Percentiles rank a stretch among this genome's conserved stretches.
phyloP scores from a whole-genome alignment of 2,888 invertebrate species.

The Sussaba pulchella region DNA sequence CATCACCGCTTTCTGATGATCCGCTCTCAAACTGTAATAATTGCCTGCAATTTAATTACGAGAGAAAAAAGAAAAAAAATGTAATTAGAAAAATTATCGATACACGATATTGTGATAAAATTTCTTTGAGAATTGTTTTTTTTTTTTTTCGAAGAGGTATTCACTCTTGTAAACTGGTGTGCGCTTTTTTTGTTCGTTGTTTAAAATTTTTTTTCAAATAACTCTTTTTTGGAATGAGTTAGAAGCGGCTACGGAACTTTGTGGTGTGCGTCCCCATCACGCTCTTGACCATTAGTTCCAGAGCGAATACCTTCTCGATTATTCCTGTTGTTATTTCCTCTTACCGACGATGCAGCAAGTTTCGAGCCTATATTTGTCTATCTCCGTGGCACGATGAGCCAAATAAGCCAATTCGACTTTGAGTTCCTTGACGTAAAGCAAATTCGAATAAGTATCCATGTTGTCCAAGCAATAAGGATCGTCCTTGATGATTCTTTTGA shows the following conservation, averaged over 20 bases:
- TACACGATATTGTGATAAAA: too few relatives aligned
- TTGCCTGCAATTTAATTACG: conserved; percentile 88
- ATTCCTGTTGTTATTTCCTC: too few relatives aligned
- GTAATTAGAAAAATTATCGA: neutral
- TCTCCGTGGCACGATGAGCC: conserved; percentile 96
- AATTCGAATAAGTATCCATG: conserved; percentile 98
- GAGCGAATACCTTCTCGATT: too few relatives aligned
- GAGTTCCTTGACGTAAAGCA: conserved; percentile 97
- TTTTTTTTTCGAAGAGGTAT: too few relatives aligned
- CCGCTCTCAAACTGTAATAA: conserved; percentile 97
- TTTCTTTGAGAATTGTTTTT: too few relatives aligned
- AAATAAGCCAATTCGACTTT: conserved; percentile 96
- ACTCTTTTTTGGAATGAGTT: neutral
- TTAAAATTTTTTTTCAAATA: neutral
- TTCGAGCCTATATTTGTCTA: conserved; percentile 98
- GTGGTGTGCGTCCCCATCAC: too few relatives aligned
- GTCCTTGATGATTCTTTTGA: conserved; percentile 91
- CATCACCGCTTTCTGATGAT: conserved; percentile 98
- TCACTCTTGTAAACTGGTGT: too few relatives aligned
- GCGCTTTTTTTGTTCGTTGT: too few relatives aligned
- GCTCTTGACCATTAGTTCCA: too few relatives aligned
- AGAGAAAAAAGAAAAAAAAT: neutral
- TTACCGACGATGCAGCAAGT: conserved; percentile 98
- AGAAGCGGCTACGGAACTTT: too few relatives aligned
- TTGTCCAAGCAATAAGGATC: conserved; percentile 98